phyloP scores from a whole-genome alignment of 2,888 invertebrate genomes.

The Noctua comes region DNA sequence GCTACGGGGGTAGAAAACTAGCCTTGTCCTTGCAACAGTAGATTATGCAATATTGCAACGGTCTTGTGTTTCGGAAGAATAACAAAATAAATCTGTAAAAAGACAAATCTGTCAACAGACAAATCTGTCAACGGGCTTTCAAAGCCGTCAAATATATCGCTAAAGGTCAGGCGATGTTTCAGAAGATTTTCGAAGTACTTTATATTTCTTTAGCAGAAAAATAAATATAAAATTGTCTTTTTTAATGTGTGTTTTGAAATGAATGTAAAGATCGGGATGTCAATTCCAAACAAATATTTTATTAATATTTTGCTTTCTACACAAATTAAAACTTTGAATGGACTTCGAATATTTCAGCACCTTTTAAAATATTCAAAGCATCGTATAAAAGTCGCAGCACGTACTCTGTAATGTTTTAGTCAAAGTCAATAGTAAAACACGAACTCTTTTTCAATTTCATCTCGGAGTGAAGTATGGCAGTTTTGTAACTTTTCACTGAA shows the following conservation, averaged over 20 bases:
- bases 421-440: conserved; percentile 47
- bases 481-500: conserved; percentile 51
- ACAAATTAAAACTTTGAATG: conserved; percentile 19
- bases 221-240: too few relatives aligned
- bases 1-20: too few relatives aligned
- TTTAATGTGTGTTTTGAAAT: background rate
- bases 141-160: background rate
- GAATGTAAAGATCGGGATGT: too few relatives aligned
- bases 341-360: conserved; percentile 17
- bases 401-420: conserved; percentile 42
- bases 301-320: conserved; percentile 5
- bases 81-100: background rate
- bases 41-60: background rate
- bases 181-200: background rate
- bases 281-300: background rate
- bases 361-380: conserved; percentile 35
- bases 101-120: conserved; percentile 3
- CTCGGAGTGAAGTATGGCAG: conserved; percentile 45
- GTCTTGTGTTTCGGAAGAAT: background rate
- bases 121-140: conserved; percentile 14
- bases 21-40: background rate
- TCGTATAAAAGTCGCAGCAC: conserved; percentile 29
- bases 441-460: conserved; percentile 53
- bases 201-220: background rate
- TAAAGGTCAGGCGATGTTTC: background rate